Percentiles rank a stretch among this genome's conserved stretches.
phyloP scores from a whole-genome alignment of 2,797 vertebrate genomes.

The Chelon labrosus region DNA sequence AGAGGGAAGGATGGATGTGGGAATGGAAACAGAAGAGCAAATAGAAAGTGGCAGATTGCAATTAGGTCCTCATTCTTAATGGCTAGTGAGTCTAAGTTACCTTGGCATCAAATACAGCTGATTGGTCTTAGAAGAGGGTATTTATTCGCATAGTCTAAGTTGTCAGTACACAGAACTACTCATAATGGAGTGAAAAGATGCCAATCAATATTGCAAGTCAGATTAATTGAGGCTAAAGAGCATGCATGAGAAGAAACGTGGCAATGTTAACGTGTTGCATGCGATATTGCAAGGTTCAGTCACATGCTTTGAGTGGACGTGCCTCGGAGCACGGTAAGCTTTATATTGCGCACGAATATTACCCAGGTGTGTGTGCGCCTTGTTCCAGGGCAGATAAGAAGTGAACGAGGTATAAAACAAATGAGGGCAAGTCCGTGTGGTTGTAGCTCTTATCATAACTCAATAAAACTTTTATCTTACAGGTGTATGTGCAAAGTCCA shows the following conservation, averaged over 20 bases:
- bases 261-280: slow-evolving; percentile 2
- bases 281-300: neutral
- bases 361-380: slow-evolving; percentile 51
- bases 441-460: slow-evolving; percentile 58
- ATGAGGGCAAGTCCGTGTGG: slow-evolving; percentile 12
- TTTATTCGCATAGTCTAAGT: slow-evolving; percentile 10
- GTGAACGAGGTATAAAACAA: slow-evolving; percentile 49
- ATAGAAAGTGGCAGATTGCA: slow-evolving; percentile 33
- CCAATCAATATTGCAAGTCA: neutral
- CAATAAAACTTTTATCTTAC: slow-evolving; percentile 71
- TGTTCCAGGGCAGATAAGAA: slow-evolving; percentile 59
- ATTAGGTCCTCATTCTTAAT: slow-evolving; percentile 48
- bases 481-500: slow-evolving; percentile 70
- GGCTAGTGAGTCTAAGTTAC: slow-evolving; percentile 55
- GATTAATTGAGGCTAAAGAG: neutral
- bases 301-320: slow-evolving; percentile 58
- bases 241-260: neutral
- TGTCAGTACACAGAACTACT: neutral
- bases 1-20: slow-evolving; percentile 13
- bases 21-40: slow-evolving; percentile 14
- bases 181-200: neutral
- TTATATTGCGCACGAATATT: slow-evolving; percentile 9
- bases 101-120: slow-evolving; percentile 45
- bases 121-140: slow-evolving; percentile 24
- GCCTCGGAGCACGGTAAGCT: slow-evolving; percentile 48